Base-by-base conservation (phyloP, 2,888 invertebrate genomes). In the Crioceris asparagi region DNA sequence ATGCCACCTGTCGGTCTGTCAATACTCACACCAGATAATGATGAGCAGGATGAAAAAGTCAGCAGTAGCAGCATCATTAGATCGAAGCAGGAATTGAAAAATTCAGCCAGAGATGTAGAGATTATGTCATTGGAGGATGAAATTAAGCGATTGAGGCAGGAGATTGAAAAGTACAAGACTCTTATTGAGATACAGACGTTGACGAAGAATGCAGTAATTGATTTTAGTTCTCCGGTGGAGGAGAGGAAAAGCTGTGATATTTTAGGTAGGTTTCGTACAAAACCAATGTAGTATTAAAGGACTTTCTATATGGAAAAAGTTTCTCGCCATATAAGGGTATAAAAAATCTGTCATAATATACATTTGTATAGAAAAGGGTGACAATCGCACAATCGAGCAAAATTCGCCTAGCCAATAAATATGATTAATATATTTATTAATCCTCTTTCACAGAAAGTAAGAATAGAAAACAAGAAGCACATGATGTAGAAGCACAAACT, bases 161-260 rank as follows among this genome's bases (percentile, higher is more conserved):
- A 75, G 57, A 62, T 74, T n/a, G 74, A 74, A 43, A 71, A 71
- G 51, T 71, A 70, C 52, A 69, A 69, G 54, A 72, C 74, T 2
- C 55, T 76, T 26, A 69, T 70, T 7, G 71, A 73, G 39, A 74
- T 77, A 38, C 69, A 71, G 45, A 60, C 67, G 33, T 59, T 75
- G 29, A 71, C 73, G 3, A 66, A 67, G 33, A 69, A 68, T 40
- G 68, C 72, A 4, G 62, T 68, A 18, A 63, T 66, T 38, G 72
- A 74, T 54, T 70, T 71, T 50, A 60, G 60, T 34, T 67, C 68
- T 4, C 68, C 68, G 2, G 55, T 57, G 8, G 56, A 57, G 39
- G 63, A 64, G 45, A 39, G 46, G 36, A 43, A 49, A 36, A 50
- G 41, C 50, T 57, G 57, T 53, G 57, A 57, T 54, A 55, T 47